Evolutionary conservation across 1,140 invertebrate genomes (phyloP), one percentile per base, ranked within the genome.

Genomic region (Rhopalosiphum maidis): DNA sequence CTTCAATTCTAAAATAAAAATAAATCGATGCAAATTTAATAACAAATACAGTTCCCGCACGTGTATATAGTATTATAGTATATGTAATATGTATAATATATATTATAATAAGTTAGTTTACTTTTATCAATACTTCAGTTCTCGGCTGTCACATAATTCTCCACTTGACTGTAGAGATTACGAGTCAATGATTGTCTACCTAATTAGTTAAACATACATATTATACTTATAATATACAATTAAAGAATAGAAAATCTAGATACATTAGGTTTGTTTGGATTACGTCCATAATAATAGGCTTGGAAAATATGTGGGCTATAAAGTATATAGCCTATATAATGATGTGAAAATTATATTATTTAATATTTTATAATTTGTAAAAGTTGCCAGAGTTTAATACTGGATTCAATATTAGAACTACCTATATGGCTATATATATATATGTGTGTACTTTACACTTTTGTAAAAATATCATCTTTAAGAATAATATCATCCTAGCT

Each of bases 21-120:
- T 68, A 60, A 90, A 83, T 54, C 43, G 77, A 93, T 93, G 48
- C 25, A 93, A 86, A 83, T 48, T 41, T 15, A 77, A 85, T 85
- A 23, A 23, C 3, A 77, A n/a, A n/a, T 77, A 77, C 30, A 15
- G 60, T 77, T 18, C 30, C 5, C 60, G 30, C 15, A 21, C 30
- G 4, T 77, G 30, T 77, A 68, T n/a, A 30, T 60, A 23, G 41
- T 43, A 85, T 43, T 41, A 41, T 85, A 85, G n/a, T 43, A 9
- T 3, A 83, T 85, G 4, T 86, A 0, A 43, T 85, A 43, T 85
- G 3, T 23, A 82, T 85, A 85, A 83, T 41, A 83, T 83, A 23
- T 23, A 41, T 83, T 22, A 41, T 41, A 83, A 41, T 41, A 83
- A 37, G 37, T 37, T 37, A 68, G 60, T 77, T 18, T 77, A n/a